Conservation (phyloP, 2,113 vertebrate species). For the Stomatorhinus ivindoensis region DNA sequence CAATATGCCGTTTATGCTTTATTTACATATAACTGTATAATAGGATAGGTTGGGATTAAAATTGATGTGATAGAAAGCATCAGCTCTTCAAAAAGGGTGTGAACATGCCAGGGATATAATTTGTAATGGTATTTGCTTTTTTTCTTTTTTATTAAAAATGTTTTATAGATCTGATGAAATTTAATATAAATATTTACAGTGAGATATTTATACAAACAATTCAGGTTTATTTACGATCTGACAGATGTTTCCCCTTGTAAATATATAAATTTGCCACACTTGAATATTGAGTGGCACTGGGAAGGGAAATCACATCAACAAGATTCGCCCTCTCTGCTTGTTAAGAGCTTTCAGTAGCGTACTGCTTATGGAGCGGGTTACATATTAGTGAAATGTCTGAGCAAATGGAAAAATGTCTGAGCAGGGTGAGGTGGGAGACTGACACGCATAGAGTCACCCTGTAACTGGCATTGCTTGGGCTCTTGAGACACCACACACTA, state of each 20-base stretch:
- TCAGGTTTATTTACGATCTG: not conserved
- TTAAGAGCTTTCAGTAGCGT: not conserved
- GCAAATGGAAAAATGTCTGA: not conserved
- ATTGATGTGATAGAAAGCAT: not conserved
- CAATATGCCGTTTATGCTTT: not conserved
- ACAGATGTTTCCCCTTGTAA: constrained; percentile 1
- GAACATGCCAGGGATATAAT: not conserved
- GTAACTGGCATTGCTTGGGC: not conserved
- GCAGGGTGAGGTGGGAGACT: not conserved
- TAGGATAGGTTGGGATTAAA: not conserved
- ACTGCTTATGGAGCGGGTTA: not conserved
- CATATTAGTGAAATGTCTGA: not conserved
- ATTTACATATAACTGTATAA: not conserved
- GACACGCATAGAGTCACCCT: too few species aligned
- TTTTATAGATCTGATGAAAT: not conserved
- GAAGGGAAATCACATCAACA: not conserved
- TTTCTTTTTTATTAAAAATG: not conserved
- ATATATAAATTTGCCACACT: not conserved
- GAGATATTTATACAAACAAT: not conserved
- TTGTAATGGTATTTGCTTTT: not conserved
- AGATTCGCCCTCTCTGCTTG: not conserved
- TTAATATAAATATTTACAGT: not conserved
- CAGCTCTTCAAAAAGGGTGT: not conserved
- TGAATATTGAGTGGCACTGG: not conserved
- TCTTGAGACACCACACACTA: not conserved